Evolutionary conservation across 2,888 invertebrate genomes (phyloP).

Genomic region (Papilio gigon): DNA sequence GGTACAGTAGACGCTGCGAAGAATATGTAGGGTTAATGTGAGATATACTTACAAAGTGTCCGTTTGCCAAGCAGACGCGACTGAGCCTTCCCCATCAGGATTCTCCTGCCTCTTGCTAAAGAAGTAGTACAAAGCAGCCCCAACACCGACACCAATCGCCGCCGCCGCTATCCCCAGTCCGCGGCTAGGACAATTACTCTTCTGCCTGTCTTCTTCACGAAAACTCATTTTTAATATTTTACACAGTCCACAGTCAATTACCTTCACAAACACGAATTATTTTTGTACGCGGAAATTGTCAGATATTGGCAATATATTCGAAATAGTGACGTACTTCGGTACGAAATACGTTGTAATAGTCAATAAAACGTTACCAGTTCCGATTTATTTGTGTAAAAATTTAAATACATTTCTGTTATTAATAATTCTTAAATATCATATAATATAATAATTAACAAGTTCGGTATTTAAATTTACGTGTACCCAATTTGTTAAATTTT

Average conservation of each 20-base stretch:
- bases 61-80: constrained; percentile 59
- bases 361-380: neutral
- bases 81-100: constrained; percentile 62
- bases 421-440: too few relatives aligned
- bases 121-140: constrained; percentile 74
- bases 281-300: constrained; percentile 19
- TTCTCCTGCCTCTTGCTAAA: constrained; percentile 66
- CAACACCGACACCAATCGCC: constrained; percentile 74
- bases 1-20: too few relatives aligned
- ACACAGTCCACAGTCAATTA: constrained; percentile 20
- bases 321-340: constrained; percentile 7
- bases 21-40: too few relatives aligned
- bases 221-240: constrained; percentile 60
- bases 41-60: constrained; percentile 47
- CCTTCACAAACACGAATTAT: constrained; percentile 38
- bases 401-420: neutral
- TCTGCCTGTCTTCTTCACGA: constrained; percentile 66
- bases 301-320: too few relatives aligned
- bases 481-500: too few relatives aligned
- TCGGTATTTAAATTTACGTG: too few relatives aligned
- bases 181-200: constrained; percentile 64
- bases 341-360: too few relatives aligned
- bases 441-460: too few relatives aligned
- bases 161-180: constrained; percentile 72
- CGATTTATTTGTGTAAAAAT: neutral